Evolutionary conservation across 2,888 invertebrate genomes (phyloP).

Genomic region (Chrysolina haemoptera): DNA sequence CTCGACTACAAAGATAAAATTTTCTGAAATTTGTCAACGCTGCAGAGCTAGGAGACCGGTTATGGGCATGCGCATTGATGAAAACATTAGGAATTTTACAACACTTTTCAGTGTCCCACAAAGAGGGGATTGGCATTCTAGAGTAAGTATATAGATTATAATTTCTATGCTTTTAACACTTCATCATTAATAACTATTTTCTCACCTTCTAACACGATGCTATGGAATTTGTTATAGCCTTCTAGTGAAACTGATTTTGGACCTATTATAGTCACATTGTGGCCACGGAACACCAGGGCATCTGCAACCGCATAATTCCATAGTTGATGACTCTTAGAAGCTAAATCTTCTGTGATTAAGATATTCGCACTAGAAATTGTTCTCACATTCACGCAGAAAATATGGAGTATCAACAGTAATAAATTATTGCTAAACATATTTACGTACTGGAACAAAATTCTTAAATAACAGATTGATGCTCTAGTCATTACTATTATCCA

Average conservation of each 20-base stretch:
- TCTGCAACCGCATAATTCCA: slow-evolving; percentile 50
- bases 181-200: too few species aligned
- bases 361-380: slow-evolving; percentile 8
- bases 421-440: not conserved
- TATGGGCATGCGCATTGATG: too few species aligned
- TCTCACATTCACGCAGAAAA: not conserved
- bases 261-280: slow-evolving; percentile 52
- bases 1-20: too few species aligned
- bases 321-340: slow-evolving; percentile 38
- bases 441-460: not conserved
- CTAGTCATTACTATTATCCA: not conserved
- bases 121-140: too few species aligned
- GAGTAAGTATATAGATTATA: too few species aligned
- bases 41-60: too few species aligned
- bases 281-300: slow-evolving; percentile 46
- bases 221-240: slow-evolving; percentile 7
- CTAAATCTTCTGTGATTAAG: slow-evolving; percentile 23
- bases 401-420: not conserved
- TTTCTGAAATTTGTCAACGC: too few species aligned
- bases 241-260: slow-evolving; percentile 28
- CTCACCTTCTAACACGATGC: slow-evolving; percentile 16
- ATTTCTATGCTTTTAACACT: too few species aligned
- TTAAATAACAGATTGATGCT: not conserved
- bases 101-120: too few species aligned
- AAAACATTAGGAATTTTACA: too few species aligned